These are phyloP conservation scores for Pluvialis apricaria DNA, from an alignment of 2,113 vertebrate genomes.

Conservation along the genomic window DNA sequence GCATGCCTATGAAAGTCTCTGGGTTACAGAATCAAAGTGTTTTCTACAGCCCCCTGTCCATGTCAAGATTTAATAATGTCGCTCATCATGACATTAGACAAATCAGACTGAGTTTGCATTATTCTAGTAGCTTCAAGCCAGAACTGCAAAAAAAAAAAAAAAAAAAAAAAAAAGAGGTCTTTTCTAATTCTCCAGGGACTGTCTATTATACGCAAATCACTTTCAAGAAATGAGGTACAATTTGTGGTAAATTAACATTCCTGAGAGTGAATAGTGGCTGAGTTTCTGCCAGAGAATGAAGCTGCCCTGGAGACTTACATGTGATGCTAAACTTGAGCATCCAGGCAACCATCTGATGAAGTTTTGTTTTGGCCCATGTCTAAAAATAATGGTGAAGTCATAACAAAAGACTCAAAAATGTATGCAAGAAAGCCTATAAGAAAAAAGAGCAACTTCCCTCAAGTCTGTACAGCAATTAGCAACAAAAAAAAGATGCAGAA, in stretches of 20 bases:
- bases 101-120: background rate
- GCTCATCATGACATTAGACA: background rate
- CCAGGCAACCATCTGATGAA: background rate
- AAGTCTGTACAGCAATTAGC: background rate
- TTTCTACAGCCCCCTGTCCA: background rate
- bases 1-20: background rate
- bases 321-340: background rate
- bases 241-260: conserved; percentile 20
- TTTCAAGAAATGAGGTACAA: conserved; percentile 12
- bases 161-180: background rate
- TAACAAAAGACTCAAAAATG: background rate
- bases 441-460: background rate
- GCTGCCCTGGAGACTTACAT: background rate
- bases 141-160: background rate
- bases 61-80: background rate
- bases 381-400: background rate
- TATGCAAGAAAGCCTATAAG: background rate
- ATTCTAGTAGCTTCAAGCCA: background rate
- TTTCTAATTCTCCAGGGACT: background rate
- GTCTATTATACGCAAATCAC: background rate
- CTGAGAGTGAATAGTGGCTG: background rate
- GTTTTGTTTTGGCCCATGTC: background rate
- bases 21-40: conserved; percentile 1
- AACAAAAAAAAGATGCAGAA: background rate
- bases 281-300: background rate